These are phyloP conservation scores for Chaetorhynchus papuensis DNA, from an alignment of 2,113 vertebrate genomes.

Conservation along the genomic window DNA sequence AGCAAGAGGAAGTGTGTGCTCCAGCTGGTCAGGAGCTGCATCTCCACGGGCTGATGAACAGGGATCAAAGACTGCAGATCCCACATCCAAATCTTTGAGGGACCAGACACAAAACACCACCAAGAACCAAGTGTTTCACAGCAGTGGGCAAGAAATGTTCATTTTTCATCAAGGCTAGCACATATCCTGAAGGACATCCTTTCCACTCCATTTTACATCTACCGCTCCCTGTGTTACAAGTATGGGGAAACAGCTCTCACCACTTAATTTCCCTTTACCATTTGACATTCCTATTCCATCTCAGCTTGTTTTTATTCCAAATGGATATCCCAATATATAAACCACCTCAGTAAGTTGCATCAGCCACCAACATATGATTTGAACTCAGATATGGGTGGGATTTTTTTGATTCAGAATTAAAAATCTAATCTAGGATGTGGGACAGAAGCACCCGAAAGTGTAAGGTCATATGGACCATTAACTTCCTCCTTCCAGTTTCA, in stretches of 20 bases:
- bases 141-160: not conserved
- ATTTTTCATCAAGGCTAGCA: not conserved
- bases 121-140: not conserved
- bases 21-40: not conserved
- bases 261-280: not conserved
- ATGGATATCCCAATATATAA: not conserved
- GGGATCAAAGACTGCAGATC: not conserved
- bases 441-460: not conserved
- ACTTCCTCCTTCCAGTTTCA: not conserved
- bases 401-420: not conserved
- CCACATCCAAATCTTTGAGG: not conserved
- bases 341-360: not conserved
- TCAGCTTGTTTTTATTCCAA: not conserved
- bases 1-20: not conserved
- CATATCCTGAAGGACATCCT: not conserved
- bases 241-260: not conserved
- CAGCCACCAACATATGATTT: not conserved
- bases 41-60: not conserved
- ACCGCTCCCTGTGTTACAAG: rapidly evolving
- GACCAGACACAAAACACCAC: not conserved
- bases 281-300: not conserved
- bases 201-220: not conserved
- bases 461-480: not conserved
- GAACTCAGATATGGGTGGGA: not conserved
- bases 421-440: not conserved